Base-by-base conservation (phyloP, 2,797 vertebrate species). In the Taenioides sp. region DNA sequence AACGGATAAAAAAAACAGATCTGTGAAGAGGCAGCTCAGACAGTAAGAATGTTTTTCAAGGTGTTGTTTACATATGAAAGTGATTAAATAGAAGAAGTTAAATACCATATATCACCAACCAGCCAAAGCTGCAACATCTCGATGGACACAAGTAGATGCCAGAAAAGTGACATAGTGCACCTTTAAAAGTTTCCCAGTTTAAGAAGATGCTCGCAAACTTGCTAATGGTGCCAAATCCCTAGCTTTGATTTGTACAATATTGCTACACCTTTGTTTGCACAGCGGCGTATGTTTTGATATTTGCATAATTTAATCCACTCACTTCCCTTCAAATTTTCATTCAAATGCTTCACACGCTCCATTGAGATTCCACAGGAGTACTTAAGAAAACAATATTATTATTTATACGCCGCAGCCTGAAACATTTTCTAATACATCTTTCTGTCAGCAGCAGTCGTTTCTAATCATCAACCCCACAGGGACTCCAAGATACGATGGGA, bases 341-440 rank as follows among this genome's bases (percentile, higher is more conserved):
- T 47, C 40, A 49, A 59, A 69, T 58, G 34, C 43, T 27, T 54
- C 71, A 63, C 31, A 11, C 62, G 49, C 22, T 78, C 70, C 72
- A 71, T 34, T 18, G 52, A 28, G 31, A 74, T 43, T 73, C 20
- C 37, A 68, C 4, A 37, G 60, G 25, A 60, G 63, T 65, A 67
- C 17, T n/a, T 58, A 57, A 65, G 34, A 75, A 50, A 59, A 70
- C 18, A 17, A n/a, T 72, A 68, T 71, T 50, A 22, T 73, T 55
- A 61, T 65, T 72, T 70, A 17, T 31, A 28, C 63, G 34, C 79
- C 62, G 16, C 57, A 49, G 37, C 72, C 50, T 72, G 78, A 73
- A 54, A 76, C 27, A 79, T 70, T 73, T 72, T 76, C 25, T 67
- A 73, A 79, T 77, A 67, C 61, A 58, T 67, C 70, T 66, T 74